These are phyloP conservation scores for Clavelina lepadiformis DNA, from an alignment of 23 tunicate genomes.

Conservation along the genomic window DNA sequence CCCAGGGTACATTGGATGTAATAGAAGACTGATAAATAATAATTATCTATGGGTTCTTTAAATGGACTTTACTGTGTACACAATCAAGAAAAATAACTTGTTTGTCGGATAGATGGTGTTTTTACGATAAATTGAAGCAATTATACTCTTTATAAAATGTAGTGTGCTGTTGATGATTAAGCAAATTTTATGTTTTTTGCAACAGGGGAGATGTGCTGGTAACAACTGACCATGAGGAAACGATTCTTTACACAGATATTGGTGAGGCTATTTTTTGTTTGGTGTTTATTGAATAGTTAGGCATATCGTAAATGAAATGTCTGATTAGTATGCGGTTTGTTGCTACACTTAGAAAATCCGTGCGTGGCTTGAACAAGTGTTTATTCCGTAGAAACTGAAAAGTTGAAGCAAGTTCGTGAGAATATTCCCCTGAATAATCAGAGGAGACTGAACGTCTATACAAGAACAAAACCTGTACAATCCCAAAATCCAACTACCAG, in stretches of 20 bases:
- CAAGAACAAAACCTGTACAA: conserved; percentile 12
- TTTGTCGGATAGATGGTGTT: too few relatives aligned
- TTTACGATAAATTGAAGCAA: too few relatives aligned
- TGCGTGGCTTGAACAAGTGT: neutral
- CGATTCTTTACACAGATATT: conserved; percentile 47
- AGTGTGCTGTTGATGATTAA: too few relatives aligned
- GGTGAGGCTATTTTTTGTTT: conserved; percentile 22
- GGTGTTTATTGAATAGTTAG: neutral
- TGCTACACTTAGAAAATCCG: neutral
- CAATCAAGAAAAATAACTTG: too few relatives aligned
- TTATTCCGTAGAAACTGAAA: conserved; percentile 26
- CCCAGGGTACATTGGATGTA: too few relatives aligned
- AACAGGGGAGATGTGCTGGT: conserved; percentile 74
- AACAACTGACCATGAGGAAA: conserved; percentile 67
- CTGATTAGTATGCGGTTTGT: neutral
- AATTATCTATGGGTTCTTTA: too few relatives aligned
- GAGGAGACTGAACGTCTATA: conserved; percentile 53
- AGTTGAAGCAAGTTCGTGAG: conserved; percentile 50
- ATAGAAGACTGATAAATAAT: too few relatives aligned
- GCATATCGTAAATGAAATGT: neutral
- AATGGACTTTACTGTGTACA: too few relatives aligned
- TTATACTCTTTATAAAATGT: too few relatives aligned
- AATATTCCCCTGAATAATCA: conserved; percentile 72
- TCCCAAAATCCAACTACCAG: neutral
- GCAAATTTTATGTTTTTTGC: neutral